These are phyloP conservation scores for Falco cherrug DNA, from an alignment of 2,797 vertebrate species.

Conservation along the genomic window DNA sequence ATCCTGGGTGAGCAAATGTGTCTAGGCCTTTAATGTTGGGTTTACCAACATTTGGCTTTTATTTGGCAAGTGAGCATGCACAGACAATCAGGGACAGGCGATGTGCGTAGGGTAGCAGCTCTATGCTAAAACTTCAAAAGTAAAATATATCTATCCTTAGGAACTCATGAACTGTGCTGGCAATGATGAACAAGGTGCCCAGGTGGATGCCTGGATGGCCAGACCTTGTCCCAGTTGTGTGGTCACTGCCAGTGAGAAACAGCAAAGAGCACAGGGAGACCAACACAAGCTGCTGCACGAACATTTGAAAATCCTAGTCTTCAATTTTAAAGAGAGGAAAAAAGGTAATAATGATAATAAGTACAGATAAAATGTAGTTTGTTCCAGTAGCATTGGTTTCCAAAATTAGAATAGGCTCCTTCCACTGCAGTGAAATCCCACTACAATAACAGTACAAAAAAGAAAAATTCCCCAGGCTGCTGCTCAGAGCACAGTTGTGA, in stretches of 20 bases:
- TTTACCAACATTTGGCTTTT: background rate
- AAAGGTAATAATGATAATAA: background rate
- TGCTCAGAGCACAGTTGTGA: fast-evolving
- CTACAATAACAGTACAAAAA: background rate
- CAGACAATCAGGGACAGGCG: background rate
- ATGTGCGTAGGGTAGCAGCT: background rate
- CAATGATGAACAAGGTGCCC: background rate
- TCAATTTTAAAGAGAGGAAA: background rate
- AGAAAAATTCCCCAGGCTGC: background rate
- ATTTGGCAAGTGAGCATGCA: too few species aligned
- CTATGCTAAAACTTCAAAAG: background rate
- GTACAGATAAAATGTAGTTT: background rate
- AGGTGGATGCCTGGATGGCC: background rate
- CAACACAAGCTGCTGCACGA: fast-evolving
- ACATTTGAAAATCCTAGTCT: background rate
- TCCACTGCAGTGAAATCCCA: background rate
- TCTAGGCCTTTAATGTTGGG: background rate
- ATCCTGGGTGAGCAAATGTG: background rate
- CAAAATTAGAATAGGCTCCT: background rate
- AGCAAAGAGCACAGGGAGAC: background rate
- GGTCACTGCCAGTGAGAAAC: background rate
- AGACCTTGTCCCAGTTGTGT: background rate
- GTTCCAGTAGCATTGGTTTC: background rate
- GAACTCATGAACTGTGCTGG: background rate
- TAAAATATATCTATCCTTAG: background rate